These are phyloP conservation scores for Agapornis canus DNA, from an alignment of 2,797 vertebrate species.

Conservation along the genomic window DNA sequence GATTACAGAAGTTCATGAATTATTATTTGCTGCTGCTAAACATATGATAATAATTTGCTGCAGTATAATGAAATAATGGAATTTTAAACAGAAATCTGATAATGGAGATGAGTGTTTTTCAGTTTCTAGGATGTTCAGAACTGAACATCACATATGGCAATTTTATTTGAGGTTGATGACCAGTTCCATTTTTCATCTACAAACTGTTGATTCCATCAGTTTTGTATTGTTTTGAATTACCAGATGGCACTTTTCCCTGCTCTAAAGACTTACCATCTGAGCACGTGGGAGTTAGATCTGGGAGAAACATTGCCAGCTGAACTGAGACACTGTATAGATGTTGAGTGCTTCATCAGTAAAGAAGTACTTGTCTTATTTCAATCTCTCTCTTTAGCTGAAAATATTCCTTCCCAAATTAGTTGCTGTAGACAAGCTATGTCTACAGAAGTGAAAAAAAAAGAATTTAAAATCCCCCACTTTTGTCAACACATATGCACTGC, in stretches of 20 bases:
- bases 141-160: background rate
- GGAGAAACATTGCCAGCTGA: background rate
- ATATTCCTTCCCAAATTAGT: constrained; percentile 2
- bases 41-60: background rate
- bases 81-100: background rate
- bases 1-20: background rate
- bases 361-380: background rate
- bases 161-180: background rate
- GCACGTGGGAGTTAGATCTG: background rate
- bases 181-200: background rate
- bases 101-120: background rate
- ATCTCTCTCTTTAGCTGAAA: background rate
- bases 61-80: background rate
- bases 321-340: background rate
- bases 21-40: background rate
- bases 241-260: constrained; percentile 14
- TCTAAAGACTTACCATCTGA: background rate
- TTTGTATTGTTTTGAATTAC: background rate
- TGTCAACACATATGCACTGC: background rate
- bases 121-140: background rate
- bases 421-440: background rate
- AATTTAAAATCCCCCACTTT: rapidly evolving
- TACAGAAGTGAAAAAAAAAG: background rate
- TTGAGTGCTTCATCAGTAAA: background rate
- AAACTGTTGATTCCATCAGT: background rate